Base-by-base conservation (phyloP, 2,888 invertebrate species). In the Phorcus lineatus region DNA sequence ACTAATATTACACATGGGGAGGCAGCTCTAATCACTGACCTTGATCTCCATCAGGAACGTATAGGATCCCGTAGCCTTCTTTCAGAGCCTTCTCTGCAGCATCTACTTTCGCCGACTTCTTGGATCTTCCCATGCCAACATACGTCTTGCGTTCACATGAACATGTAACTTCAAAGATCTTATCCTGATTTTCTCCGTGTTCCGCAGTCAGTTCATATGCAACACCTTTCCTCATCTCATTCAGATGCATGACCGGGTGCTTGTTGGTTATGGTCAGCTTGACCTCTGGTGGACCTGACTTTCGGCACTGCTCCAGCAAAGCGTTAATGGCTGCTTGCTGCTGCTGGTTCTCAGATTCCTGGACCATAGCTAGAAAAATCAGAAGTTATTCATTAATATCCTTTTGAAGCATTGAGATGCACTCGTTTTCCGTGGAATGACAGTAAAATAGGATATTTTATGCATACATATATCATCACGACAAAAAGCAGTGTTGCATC, bases 171-270 rank as follows among this genome's bases (percentile, higher is more conserved):
- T 86, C 86, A 79, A 84, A 88, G 22, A 77, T 53, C 76, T 82
- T 86, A 17, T 81, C 82, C 9, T 83, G 81, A 3, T 83, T 83
- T 53, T 84, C 84, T 17, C 83, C 85, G 9, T 76, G 79, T 66
- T 85, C 86, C 0, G 84, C 81, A 2, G 84, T 79, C 40, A 86
- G 62, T 67, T 84, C 83, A 80, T 86, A 88, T 19, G 75, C 79
- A 19, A 86, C 40, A 78, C 86, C 84, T 79, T 86, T 84, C 62
- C 82, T 79, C 31, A 86, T 82, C 79, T 88, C 88, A 78, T 88
- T 88, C n/a, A 88, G 81, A 40, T 85, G 81, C 85, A 85, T 85
- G 17, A 84, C 85, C 0, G 88, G 86, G 52, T 87, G 84, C 78
- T 88, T 88, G 79, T 83, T 81, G 0, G 85, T 81, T n/a, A 85